phyloP scores from a whole-genome alignment of 2,888 invertebrate genomes.

The Hypomecis punctinalis region DNA sequence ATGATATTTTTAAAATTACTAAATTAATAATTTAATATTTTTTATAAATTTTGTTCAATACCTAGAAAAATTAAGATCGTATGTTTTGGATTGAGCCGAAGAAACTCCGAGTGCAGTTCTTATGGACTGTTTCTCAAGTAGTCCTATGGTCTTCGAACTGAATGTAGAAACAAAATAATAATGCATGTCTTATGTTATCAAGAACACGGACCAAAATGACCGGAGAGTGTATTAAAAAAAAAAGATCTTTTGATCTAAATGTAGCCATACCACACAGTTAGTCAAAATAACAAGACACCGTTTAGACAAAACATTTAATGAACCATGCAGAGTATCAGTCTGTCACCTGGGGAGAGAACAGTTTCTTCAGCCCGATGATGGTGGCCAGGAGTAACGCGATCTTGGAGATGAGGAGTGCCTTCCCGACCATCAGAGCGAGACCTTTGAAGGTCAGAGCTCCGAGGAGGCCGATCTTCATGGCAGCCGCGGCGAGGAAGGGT shows the following conservation, averaged over 20 bases:
- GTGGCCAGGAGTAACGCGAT: conserved; percentile 92
- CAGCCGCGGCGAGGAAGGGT: conserved; percentile 89
- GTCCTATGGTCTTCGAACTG: too few species aligned
- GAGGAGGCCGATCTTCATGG: conserved; percentile 92
- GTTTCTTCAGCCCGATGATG: conserved; percentile 92
- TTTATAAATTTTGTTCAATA: too few species aligned
- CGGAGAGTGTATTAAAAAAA: too few species aligned
- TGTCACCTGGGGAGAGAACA: conserved; percentile 88
- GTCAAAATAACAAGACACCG: conserved; percentile 32
- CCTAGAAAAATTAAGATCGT: too few species aligned
- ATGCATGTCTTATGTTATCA: too few species aligned
- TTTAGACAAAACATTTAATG: conserved; percentile 47
- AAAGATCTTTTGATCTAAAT: background rate
- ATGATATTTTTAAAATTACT: too few species aligned
- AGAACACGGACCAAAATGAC: too few species aligned
- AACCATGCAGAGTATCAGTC: conserved; percentile 45
- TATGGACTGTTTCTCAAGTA: too few species aligned
- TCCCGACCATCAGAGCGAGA: conserved; percentile 92
- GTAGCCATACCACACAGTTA: conserved; percentile 21
- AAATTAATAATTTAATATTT: too few species aligned
- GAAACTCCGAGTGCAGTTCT: too few species aligned
- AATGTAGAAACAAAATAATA: too few species aligned
- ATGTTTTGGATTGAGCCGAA: too few species aligned
- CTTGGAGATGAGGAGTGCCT: conserved; percentile 93
- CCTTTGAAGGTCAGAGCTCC: conserved; percentile 93